These are phyloP conservation scores for Nineta flava DNA, from an alignment of 2,888 invertebrate genomes.

Conservation along the genomic window DNA sequence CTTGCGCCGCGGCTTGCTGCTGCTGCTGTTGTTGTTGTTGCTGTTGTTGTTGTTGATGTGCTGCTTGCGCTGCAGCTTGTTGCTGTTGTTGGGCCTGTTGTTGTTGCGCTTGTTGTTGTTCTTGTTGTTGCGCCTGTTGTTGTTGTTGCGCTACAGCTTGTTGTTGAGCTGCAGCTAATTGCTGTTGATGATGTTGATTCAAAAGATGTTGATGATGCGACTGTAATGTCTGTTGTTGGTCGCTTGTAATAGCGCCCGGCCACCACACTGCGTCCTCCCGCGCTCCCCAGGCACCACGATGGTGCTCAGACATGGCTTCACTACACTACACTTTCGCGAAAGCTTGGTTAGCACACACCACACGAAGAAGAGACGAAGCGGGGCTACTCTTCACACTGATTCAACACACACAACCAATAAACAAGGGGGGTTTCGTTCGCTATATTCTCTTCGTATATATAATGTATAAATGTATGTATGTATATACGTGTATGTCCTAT, in stretches of 20 bases:
- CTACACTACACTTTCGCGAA: slow-evolving; percentile 9
- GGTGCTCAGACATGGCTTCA: slow-evolving; percentile 42
- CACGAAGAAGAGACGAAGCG: slow-evolving; percentile 3
- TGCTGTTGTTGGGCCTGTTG: slow-evolving; percentile 19
- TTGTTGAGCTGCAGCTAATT: slow-evolving; percentile 20
- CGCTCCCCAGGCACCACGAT: slow-evolving; percentile 48
- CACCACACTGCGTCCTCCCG: slow-evolving; percentile 42
- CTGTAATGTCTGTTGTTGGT: slow-evolving; percentile 30
- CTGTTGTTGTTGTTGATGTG: slow-evolving; percentile 26
- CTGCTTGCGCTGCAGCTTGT: slow-evolving; percentile 20
- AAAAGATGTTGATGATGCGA: slow-evolving; percentile 30
- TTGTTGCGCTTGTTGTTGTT: slow-evolving; percentile 23
- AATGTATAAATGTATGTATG: too few relatives aligned
- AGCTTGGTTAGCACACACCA: slow-evolving; percentile 8
- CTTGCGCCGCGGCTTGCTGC: slow-evolving; percentile 30
- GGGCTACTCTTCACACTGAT: neutral
- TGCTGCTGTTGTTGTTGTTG: slow-evolving; percentile 27
- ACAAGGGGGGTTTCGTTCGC: slow-evolving; percentile 13
- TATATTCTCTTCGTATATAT: slow-evolving; percentile 11
- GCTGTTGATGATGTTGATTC: slow-evolving; percentile 36
- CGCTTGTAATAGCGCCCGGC: slow-evolving; percentile 35
- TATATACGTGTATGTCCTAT: neutral
- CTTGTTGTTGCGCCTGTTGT: slow-evolving; percentile 25
- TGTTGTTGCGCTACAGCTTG: slow-evolving; percentile 18
- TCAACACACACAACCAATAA: slow-evolving; percentile 11